These are phyloP conservation scores for Bombus confusus DNA, from an alignment of 1,140 invertebrate genomes.

Conservation along the genomic window DNA sequence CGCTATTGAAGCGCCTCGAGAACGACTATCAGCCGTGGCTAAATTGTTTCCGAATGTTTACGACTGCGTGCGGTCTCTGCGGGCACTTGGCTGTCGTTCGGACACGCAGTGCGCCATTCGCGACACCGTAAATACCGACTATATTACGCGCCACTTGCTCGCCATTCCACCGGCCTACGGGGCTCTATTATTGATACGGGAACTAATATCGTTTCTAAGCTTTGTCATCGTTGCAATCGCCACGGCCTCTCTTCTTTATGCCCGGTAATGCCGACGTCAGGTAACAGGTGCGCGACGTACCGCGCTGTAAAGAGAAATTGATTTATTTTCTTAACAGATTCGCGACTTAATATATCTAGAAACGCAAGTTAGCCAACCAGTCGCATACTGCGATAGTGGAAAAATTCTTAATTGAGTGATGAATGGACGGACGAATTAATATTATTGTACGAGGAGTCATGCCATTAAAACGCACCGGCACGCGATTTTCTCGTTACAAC, in stretches of 20 bases:
- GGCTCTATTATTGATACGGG: slow-evolving; percentile 1
- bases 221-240: slow-evolving; percentile 1
- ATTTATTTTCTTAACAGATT: slow-evolving; percentile 6
- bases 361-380: not conserved
- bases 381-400: not conserved
- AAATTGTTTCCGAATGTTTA: slow-evolving; percentile 76
- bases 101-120: slow-evolving; percentile 46
- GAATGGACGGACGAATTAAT: not conserved
- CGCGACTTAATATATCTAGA: not conserved
- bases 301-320: not conserved
- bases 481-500: slow-evolving; percentile 3
- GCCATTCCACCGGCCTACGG: not conserved
- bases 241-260: not conserved
- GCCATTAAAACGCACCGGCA: not conserved
- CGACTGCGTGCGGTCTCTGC: slow-evolving; percentile 60
- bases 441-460: not conserved
- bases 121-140: slow-evolving; percentile 43
- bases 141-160: slow-evolving; percentile 37
- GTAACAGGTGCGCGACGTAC: not conserved
- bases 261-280: not conserved
- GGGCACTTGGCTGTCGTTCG: slow-evolving; percentile 45
- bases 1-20: slow-evolving; percentile 67
- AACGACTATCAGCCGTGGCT: slow-evolving; percentile 62
- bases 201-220: not conserved
- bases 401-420: slow-evolving; percentile 8